Evolutionary conservation across 2,797 vertebrate species (phyloP).

Genomic region (Bradypodion ventrale): DNA sequence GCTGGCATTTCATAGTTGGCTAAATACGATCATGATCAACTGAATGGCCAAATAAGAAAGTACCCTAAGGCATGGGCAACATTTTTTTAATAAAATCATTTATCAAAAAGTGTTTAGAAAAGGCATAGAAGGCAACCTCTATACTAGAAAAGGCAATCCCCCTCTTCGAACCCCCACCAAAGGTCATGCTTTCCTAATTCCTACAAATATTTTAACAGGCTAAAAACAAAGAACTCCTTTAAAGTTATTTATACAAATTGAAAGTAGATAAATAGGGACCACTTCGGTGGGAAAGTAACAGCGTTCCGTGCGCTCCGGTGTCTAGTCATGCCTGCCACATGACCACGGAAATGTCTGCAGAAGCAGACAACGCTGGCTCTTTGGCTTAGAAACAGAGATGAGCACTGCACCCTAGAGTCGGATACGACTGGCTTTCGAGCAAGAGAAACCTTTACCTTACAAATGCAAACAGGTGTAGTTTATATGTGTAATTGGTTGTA

Average conservation of each 20-base stretch:
- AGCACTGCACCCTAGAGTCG: too few species aligned
- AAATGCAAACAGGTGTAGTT: neutral
- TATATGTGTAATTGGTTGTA: neutral
- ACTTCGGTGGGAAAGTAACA: too few species aligned
- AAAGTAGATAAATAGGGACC: too few species aligned
- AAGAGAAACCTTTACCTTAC: too few species aligned
- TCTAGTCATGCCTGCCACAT: too few species aligned
- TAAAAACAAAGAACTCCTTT: neutral
- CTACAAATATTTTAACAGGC: neutral
- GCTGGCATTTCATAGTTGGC: neutral
- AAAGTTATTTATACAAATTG: neutral
- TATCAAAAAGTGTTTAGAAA: neutral
- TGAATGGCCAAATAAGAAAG: neutral
- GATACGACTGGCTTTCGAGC: too few species aligned
- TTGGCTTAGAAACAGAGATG: too few species aligned
- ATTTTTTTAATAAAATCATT: neutral
- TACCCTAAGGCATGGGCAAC: too few species aligned
- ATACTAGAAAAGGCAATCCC: neutral
- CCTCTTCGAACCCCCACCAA: too few species aligned
- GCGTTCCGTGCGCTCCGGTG: too few species aligned
- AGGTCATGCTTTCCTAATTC: neutral
- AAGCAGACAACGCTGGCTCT: too few species aligned
- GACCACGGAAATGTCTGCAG: too few species aligned
- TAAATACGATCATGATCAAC: neutral
- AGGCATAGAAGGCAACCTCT: neutral